These are phyloP conservation scores for Apotomis turbidana DNA, from an alignment of 2,888 invertebrate species.

Conservation along the genomic window DNA sequence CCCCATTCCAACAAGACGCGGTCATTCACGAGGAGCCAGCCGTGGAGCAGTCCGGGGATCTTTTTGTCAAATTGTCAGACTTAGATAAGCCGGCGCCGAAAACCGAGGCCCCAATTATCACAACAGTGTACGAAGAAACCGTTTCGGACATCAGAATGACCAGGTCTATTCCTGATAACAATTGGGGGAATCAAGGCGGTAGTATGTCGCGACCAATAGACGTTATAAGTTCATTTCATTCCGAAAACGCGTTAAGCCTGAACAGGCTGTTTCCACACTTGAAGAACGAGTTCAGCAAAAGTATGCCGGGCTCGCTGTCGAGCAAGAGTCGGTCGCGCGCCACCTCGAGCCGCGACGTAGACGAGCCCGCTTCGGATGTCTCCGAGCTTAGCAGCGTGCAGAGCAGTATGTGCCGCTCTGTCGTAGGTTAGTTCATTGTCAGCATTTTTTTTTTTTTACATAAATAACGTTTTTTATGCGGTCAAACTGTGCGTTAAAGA, in stretches of 20 bases:
- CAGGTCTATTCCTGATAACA: constrained; percentile 87
- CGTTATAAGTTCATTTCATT: constrained; percentile 83
- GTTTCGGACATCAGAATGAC: constrained; percentile 84
- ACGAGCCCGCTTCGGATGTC: constrained; percentile 79
- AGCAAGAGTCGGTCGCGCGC: constrained; percentile 60
- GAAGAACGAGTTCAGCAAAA: constrained; percentile 75
- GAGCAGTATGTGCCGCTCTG: constrained; percentile 83
- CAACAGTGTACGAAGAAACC: constrained; percentile 54
- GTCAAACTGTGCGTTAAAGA: too few species aligned
- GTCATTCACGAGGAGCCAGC: constrained; percentile 53
- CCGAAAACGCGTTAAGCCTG: constrained; percentile 82
- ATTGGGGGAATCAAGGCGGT: constrained; percentile 84
- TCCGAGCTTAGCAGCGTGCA: constrained; percentile 83
- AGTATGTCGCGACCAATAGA: constrained; percentile 86
- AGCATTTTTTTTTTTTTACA: too few species aligned
- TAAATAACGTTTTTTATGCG: too few species aligned
- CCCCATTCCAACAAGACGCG: constrained; percentile 27
- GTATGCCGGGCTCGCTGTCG: constrained; percentile 74
- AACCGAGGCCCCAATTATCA: constrained; percentile 49
- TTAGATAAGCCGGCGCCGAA: constrained; percentile 86
- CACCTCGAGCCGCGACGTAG: constrained; percentile 64
- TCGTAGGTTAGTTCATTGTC: constrained; percentile 67
- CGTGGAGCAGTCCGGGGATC: constrained; percentile 54
- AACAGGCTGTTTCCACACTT: constrained; percentile 86
- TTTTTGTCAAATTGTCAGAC: constrained; percentile 91